A percentile compares a stretch with the other conserved stretches of the same genome.
phyloP scores from a whole-genome alignment of 2,113 vertebrate species.

The Gobiocypris rarus region DNA sequence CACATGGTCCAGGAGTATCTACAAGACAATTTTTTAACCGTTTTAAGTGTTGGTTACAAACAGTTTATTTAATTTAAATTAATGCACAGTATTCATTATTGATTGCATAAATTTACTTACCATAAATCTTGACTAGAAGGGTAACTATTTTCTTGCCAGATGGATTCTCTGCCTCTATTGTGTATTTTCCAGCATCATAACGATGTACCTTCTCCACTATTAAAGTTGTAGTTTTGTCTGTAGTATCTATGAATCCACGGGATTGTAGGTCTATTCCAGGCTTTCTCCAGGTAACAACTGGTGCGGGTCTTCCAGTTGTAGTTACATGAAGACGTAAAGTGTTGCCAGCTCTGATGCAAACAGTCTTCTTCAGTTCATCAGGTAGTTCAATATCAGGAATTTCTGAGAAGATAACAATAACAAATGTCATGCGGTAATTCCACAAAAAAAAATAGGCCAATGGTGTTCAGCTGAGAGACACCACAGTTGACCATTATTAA shows the following conservation, averaged over 20 bases:
- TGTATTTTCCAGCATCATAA: slow-evolving; percentile 95
- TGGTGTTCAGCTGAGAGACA: background rate
- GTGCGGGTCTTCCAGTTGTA: slow-evolving; percentile 87
- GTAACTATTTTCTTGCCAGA: slow-evolving; percentile 94
- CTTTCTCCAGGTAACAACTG: slow-evolving; percentile 91
- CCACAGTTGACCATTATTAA: background rate
- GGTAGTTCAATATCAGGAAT: slow-evolving; percentile 93
- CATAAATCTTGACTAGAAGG: slow-evolving; percentile 93
- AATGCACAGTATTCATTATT: background rate
- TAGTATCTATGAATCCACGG: slow-evolving; percentile 91
- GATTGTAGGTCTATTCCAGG: slow-evolving; percentile 87
- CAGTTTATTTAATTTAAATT: background rate
- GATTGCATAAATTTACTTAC: slow-evolving; percentile 72
- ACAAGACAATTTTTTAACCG: slow-evolving; percentile 24
- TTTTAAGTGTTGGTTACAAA: background rate
- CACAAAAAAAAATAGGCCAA: background rate
- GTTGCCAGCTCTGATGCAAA: slow-evolving; percentile 90
- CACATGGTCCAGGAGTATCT: slow-evolving; percentile 96
- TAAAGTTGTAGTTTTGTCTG: slow-evolving; percentile 88
- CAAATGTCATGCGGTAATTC: slow-evolving; percentile 14
- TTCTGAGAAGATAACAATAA: slow-evolving; percentile 74
- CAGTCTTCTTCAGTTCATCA: slow-evolving; percentile 94
- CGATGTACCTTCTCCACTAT: slow-evolving; percentile 93
- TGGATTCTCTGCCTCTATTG: slow-evolving; percentile 95
- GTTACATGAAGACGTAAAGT: slow-evolving; percentile 89